These are phyloP conservation scores for Smittia aterrima DNA, from an alignment of 2,888 invertebrate genomes.

Conservation along the genomic window DNA sequence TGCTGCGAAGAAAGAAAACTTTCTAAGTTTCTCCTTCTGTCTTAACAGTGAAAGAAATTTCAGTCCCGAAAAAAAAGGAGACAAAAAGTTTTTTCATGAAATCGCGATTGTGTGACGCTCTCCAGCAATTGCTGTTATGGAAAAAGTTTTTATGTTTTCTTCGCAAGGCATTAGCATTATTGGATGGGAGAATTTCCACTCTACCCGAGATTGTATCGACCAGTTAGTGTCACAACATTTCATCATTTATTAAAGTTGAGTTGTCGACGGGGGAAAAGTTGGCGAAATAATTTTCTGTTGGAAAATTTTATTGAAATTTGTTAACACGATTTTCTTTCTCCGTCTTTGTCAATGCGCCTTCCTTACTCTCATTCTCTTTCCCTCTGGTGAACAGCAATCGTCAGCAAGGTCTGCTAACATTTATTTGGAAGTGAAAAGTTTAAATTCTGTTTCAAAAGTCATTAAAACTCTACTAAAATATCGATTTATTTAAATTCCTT, in stretches of 20 bases:
- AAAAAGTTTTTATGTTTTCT: slow-evolving; percentile 29
- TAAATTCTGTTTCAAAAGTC: background rate
- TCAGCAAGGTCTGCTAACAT: too few relatives aligned
- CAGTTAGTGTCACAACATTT: slow-evolving; percentile 23
- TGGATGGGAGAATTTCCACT: slow-evolving; percentile 5
- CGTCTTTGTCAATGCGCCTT: too few relatives aligned
- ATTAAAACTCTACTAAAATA: background rate
- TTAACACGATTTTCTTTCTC: slow-evolving; percentile 5
- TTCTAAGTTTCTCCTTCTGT: too few relatives aligned
- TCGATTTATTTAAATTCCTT: background rate
- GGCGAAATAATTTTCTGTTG: background rate
- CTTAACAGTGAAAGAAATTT: too few relatives aligned
- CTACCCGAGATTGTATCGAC: background rate
- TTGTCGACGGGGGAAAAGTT: background rate
- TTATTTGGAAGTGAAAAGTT: background rate
- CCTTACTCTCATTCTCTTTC: background rate
- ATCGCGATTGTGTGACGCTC: slow-evolving; percentile 25
- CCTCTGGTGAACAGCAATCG: too few relatives aligned
- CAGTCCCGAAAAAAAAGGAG: background rate
- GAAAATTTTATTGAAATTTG: background rate
- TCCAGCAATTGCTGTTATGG: slow-evolving; percentile 31
- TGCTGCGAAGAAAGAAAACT: too few relatives aligned
- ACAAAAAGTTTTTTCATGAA: slow-evolving; percentile 16
- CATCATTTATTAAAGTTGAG: slow-evolving; percentile 22
- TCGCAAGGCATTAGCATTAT: slow-evolving; percentile 3